Evolutionary conservation across 1,140 invertebrate species (phyloP).

Genomic region (Drosophila simulans): DNA sequence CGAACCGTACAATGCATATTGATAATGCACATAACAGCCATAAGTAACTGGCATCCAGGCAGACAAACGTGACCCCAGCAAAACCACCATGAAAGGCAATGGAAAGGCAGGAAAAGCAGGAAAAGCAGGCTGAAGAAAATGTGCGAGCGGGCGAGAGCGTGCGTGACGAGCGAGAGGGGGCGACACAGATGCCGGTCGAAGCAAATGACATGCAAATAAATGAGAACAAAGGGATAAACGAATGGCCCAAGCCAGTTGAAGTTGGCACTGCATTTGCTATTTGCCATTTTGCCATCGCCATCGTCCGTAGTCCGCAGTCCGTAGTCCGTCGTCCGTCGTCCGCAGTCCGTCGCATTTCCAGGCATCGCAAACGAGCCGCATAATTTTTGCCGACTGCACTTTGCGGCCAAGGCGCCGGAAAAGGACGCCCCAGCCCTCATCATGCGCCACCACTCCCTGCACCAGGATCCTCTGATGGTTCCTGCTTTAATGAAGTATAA

Average conservation of each 20-base stretch:
- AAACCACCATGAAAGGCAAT: slow-evolving; percentile 10
- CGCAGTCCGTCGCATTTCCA: slow-evolving; percentile 41
- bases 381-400: slow-evolving; percentile 81
- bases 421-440: slow-evolving; percentile 16
- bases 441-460: background rate
- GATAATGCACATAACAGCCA: slow-evolving; percentile 79
- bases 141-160: background rate
- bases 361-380: slow-evolving; percentile 76
- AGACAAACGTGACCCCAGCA: slow-evolving; percentile 74
- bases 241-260: slow-evolving; percentile 60
- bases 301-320: slow-evolving; percentile 3
- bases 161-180: background rate
- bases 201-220: slow-evolving; percentile 82
- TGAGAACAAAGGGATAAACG: slow-evolving; percentile 81
- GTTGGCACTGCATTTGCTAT: slow-evolving; percentile 57
- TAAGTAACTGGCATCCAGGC: slow-evolving; percentile 77
- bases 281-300: slow-evolving; percentile 39
- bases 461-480: slow-evolving; percentile 28
- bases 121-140: slow-evolving; percentile 29
- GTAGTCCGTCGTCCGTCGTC: slow-evolving; percentile 12
- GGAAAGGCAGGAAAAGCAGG: slow-evolving; percentile 12
- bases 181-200: slow-evolving; percentile 26
- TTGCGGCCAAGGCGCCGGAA: slow-evolving; percentile 73
- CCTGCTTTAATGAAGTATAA: slow-evolving; percentile 80
- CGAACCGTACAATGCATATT: slow-evolving; percentile 72